phyloP scores from a whole-genome alignment of 2,797 vertebrate species.

The Mastacembelus armatus region DNA sequence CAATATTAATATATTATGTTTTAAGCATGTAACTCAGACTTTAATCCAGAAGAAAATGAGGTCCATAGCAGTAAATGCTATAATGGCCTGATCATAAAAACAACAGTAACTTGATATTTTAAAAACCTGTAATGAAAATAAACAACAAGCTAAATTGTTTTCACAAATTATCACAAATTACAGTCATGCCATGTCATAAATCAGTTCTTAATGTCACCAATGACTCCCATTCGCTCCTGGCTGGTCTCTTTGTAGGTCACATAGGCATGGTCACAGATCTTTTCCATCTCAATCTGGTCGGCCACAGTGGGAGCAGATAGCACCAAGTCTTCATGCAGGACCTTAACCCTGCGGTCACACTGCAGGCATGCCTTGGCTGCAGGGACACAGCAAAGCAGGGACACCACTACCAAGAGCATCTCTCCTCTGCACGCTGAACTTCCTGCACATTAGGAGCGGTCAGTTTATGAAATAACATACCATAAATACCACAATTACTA shows the following conservation, averaged over 20 bases:
- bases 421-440: neutral
- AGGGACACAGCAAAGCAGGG: conserved; percentile 46
- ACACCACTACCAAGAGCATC: conserved; percentile 47
- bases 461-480: conserved; percentile 31
- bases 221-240: conserved; percentile 57
- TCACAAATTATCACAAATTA: neutral
- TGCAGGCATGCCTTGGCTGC: conserved; percentile 75
- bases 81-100: neutral
- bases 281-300: conserved; percentile 64
- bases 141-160: neutral
- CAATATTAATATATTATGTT: neutral
- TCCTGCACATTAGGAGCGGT: neutral
- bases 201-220: conserved; percentile 68
- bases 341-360: conserved; percentile 72
- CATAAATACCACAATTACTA: neutral
- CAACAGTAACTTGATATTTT: neutral
- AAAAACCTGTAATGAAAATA: neutral
- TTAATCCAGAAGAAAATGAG: neutral
- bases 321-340: conserved; percentile 72
- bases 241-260: conserved; percentile 69
- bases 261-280: conserved; percentile 65
- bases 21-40: neutral
- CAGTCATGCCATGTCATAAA: neutral
- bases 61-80: neutral
- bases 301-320: conserved; percentile 43